A percentile compares a stretch with the other conserved stretches of the same genome.
These are phyloP conservation scores for Umimayanthus chanpuru DNA, from an alignment of 92 coral and sea anemone genomes.

Conservation along the genomic window DNA sequence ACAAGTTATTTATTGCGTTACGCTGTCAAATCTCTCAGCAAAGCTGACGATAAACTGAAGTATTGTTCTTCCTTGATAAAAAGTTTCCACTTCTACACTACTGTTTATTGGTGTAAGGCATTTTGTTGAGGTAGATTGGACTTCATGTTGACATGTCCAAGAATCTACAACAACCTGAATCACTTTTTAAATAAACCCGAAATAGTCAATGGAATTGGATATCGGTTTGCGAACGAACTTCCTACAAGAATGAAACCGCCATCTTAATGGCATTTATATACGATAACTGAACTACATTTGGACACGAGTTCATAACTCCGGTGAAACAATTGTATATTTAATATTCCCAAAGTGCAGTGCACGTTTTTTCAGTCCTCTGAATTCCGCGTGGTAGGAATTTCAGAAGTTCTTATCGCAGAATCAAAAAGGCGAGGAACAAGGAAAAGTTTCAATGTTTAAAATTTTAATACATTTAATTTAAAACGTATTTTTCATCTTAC, in stretches of 20 bases:
- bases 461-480: slow-evolving; percentile 48
- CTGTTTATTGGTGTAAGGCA: not conserved
- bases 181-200: slow-evolving; percentile 24
- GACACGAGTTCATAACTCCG: slow-evolving; percentile 2
- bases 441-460: slow-evolving; percentile 26
- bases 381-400: slow-evolving; percentile 32
- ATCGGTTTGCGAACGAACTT: slow-evolving; percentile 15
- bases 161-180: not conserved
- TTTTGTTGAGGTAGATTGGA: not conserved
- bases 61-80: not conserved
- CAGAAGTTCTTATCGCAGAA: slow-evolving; percentile 25
- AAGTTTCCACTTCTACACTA: not conserved
- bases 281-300: slow-evolving; percentile 5
- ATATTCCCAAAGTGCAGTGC: slow-evolving; percentile 34
- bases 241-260: slow-evolving; percentile 14
- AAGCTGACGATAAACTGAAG: not conserved
- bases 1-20: not conserved
- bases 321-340: slow-evolving; percentile 23
- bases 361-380: slow-evolving; percentile 7
- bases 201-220: not conserved
- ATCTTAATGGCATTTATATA: slow-evolving; percentile 20
- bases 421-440: not conserved
- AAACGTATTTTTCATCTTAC: slow-evolving; percentile 44
- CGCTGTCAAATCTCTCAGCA: not conserved
- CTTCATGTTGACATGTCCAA: not conserved